These are phyloP conservation scores for Hedya salicella DNA, from an alignment of 2,888 invertebrate species.

Conservation along the genomic window DNA sequence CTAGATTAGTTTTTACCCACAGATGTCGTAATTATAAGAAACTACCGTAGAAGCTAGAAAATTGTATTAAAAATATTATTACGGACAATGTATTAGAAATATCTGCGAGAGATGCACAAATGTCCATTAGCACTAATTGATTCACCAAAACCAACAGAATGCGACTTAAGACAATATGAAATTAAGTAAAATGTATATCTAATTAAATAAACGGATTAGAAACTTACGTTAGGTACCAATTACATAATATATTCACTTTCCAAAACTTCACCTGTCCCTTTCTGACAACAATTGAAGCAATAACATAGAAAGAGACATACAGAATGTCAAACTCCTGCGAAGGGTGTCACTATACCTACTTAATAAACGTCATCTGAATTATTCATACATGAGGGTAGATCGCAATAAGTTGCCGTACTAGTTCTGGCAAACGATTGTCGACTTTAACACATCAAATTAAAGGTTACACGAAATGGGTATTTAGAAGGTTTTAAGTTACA, in stretches of 20 bases:
- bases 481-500: slow-evolving; percentile 53
- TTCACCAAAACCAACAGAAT: not conserved
- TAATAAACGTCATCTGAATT: slow-evolving; percentile 81
- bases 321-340: slow-evolving; percentile 21
- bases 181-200: not conserved
- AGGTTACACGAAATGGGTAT: slow-evolving; percentile 52
- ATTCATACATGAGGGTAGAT: slow-evolving; percentile 79
- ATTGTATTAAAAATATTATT: too few relatives aligned
- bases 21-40: too few relatives aligned
- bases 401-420: slow-evolving; percentile 61
- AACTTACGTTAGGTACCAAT: slow-evolving; percentile 12
- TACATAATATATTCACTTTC: slow-evolving; percentile 31
- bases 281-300: slow-evolving; percentile 45
- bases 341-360: slow-evolving; percentile 55
- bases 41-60: too few relatives aligned
- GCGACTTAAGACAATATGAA: not conserved
- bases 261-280: slow-evolving; percentile 35
- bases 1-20: too few relatives aligned
- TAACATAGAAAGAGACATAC: slow-evolving; percentile 56
- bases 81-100: too few relatives aligned
- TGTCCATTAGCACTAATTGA: too few relatives aligned
- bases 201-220: not conserved
- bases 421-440: slow-evolving; percentile 53
- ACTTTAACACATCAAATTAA: slow-evolving; percentile 59
- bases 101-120: too few relatives aligned